Evolutionary conservation across 2,888 invertebrate species (phyloP), one percentile per base, ranked within the genome.

Genomic region (Ochlodes sylvanus): DNA sequence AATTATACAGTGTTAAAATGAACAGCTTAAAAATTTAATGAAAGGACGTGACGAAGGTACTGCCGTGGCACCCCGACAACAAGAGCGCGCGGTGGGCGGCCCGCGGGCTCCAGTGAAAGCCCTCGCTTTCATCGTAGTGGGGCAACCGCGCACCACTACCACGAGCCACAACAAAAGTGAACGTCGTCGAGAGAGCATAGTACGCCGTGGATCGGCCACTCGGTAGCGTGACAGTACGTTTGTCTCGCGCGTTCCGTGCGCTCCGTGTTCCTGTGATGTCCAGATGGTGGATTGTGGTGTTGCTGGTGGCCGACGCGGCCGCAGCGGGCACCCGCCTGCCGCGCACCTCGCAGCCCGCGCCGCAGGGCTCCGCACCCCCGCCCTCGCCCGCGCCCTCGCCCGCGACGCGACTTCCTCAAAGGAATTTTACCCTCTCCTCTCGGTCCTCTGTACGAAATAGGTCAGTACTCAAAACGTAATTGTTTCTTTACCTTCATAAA

Each of bases 311-410:
- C 75, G 82, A 84, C 72, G 88, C 83, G 77, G 87, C 85, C 80
- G 91, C 91, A 78, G 90, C 88, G 75, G 91, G 89, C 71, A 84
- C 87, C 74, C 88, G 91, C 79, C 79, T 89, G 83, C 90, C 91
- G 77, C 86, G 90, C 73, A 90, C 89, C 78, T 90, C 87, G 75
- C 86, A 82, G 79, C 84, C 87, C 77, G 85, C 83, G 75, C 83
- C 94, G 77, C 86, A 94, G 73, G 89, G 94, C 56, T 84, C 94
- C 70, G 94, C 95, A 69, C 89, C 94, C 74, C 94, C 95, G 74
- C 94, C 34, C 7, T 9, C 7, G 34, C 27, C 95, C 81, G 94
- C 95, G 75, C 94, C 87, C 88, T 75, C 95, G 63, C 88, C 95
- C 72, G 93, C 95, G 74, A 94, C 88, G 90, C 83, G 87, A 34